A percentile compares a stretch with the other conserved stretches of the same genome.
phyloP scores from a whole-genome alignment of 2,797 vertebrate species.

The Spinus olivaceus region DNA sequence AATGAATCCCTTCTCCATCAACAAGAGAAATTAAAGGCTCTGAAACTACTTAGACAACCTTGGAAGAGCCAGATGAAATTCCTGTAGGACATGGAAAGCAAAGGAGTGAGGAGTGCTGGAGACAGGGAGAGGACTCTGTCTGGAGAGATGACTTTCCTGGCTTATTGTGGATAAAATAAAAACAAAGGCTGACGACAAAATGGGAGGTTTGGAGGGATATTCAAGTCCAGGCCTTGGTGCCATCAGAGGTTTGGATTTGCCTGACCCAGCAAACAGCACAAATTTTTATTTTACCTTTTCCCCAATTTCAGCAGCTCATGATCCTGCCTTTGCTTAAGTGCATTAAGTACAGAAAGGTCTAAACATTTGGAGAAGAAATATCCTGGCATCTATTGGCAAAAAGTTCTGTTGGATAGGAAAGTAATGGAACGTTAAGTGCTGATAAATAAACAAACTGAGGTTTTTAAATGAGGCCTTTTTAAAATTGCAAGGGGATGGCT shows the following conservation, averaged over 20 bases:
- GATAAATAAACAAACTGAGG: not conserved
- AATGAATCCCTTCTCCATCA: not conserved
- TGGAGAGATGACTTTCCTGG: not conserved
- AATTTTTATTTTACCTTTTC: not conserved
- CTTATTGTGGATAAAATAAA: not conserved
- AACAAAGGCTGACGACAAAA: not conserved
- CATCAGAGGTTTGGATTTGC: not conserved
- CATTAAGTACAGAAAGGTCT: not conserved
- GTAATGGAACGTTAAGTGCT: not conserved
- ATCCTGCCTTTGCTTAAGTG: not conserved
- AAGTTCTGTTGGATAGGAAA: not conserved
- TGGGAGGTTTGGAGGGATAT: not conserved
- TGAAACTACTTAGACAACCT: not conserved
- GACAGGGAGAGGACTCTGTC: not conserved
- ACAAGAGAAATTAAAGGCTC: not conserved
- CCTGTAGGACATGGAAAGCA: not conserved
- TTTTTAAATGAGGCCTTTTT: not conserved
- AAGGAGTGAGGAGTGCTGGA: not conserved
- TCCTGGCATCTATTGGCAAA: not conserved
- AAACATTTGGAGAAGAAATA: not conserved
- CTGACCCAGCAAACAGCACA: not conserved
- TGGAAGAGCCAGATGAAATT: not conserved
- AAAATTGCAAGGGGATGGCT: not conserved
- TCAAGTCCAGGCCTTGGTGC: not conserved
- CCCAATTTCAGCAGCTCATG: not conserved